These are phyloP conservation scores for Zapornia atra DNA, from an alignment of 2,113 vertebrate genomes.

Conservation along the genomic window DNA sequence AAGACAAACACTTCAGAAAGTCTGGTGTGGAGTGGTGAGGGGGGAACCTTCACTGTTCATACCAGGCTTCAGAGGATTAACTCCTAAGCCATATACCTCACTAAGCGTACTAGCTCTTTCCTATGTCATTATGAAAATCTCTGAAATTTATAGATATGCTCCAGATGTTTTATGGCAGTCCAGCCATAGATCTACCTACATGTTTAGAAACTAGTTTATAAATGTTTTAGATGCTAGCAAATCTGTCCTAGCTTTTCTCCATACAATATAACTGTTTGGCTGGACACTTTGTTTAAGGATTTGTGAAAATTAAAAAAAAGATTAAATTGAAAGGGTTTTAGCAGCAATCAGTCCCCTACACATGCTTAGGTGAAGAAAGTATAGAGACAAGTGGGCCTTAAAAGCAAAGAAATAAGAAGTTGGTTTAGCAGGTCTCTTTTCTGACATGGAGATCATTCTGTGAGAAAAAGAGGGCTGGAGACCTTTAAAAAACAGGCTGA, in stretches of 20 bases:
- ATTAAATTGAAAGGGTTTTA: neutral
- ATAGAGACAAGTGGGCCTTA: neutral
- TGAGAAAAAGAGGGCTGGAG: neutral
- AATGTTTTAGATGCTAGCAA: neutral
- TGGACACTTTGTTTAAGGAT: neutral
- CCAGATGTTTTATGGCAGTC: neutral
- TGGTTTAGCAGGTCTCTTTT: neutral
- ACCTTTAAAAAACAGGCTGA: neutral
- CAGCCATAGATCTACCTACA: neutral
- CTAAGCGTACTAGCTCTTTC: neutral
- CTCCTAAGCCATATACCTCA: neutral
- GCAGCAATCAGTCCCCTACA: neutral
- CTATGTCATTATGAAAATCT: neutral
- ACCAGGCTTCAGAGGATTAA: neutral
- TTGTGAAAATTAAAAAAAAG: neutral
- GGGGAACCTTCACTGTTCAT: neutral
- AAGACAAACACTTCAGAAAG: neutral
- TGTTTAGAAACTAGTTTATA: neutral
- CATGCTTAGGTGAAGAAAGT: neutral
- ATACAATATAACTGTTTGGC: neutral
- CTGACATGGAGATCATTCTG: neutral
- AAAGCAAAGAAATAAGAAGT: neutral
- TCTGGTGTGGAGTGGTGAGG: neutral
- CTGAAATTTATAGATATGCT: neutral
- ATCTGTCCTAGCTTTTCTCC: neutral